Percentiles rank a stretch among this genome's conserved stretches.
Evolutionary conservation across 2,888 invertebrate genomes (phyloP).

Genomic region (Coronaproctus castanopsis): DNA sequence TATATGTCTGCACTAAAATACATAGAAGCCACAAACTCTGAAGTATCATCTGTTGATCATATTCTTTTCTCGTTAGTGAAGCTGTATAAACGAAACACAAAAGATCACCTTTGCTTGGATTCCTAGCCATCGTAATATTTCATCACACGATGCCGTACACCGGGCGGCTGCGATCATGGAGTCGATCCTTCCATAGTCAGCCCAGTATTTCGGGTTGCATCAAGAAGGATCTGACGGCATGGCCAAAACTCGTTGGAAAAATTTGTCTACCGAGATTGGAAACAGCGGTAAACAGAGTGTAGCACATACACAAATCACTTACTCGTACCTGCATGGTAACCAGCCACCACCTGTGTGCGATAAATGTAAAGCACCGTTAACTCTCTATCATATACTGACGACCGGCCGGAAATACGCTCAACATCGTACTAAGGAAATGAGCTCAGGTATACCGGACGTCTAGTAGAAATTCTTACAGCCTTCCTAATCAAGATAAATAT

Average conservation of each 20-base stretch:
- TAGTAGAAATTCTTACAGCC: too few species aligned
- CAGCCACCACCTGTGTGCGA: neutral
- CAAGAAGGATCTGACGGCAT: neutral
- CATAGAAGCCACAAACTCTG: too few species aligned
- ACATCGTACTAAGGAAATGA: neutral
- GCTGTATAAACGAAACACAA: too few species aligned
- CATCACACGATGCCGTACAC: too few species aligned
- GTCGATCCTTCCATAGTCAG: too few species aligned
- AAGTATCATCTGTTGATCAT: too few species aligned
- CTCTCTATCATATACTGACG: neutral
- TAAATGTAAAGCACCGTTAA: neutral
- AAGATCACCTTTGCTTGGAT: too few species aligned
- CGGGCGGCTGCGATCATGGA: too few species aligned
- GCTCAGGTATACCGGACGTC: too few species aligned
- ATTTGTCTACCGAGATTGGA: neutral
- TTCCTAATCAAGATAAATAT: neutral
- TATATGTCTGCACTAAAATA: too few species aligned
- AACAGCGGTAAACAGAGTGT: neutral
- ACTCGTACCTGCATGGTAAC: neutral
- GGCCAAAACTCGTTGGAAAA: neutral
- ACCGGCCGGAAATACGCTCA: neutral
- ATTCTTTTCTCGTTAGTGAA: too few species aligned
- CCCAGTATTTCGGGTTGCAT: neutral
- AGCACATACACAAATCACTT: neutral
- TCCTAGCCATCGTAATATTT: too few species aligned